Base-by-base conservation (phyloP, 2,888 invertebrate genomes). In the Drosophila kuntzei region DNA sequence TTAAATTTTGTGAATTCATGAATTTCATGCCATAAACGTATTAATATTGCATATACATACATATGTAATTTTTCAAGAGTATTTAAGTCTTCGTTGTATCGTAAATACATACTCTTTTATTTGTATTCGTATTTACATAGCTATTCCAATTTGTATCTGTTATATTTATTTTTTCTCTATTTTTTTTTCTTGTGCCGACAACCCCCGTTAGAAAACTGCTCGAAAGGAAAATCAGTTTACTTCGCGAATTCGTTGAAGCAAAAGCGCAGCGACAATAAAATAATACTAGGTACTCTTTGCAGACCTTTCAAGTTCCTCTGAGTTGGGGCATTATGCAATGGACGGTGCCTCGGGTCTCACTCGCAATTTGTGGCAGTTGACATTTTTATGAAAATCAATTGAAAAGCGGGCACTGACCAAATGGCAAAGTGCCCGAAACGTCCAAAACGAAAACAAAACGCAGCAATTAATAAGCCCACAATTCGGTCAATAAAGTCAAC, bases 381-480 rank as follows among this genome's bases (percentile, higher is more conserved):
- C 46, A 49, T 49, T 57, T 57, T 67, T 63, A 67, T 72, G 51
- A 77, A 63, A 82, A 78, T 83, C 84, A 79, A 72, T 83, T 80
- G 46, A 55, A 29, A 39, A 8, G 41, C 81, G 78, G 51, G 37
- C 77, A 87, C 69, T 80, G 49, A 65, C 65, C 76, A 53, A 60
- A 71, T 77, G 86, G 83, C 80, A 86, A 55, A 59, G 62, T 80
- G 84, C 84, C 84, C 77, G 54, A 59, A 76, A 62, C 5, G 51
- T 20, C 32, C 20, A 54, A 55, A 67, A 37, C 41, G 25, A 57
- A 60, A 57, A 44, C 54, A 68, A 64, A 73, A 71, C 60, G 65
- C 67, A 62, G 64, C 81, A 78, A 80, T 87, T 87, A 81, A 87
- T 81, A 87, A 87, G 69, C 75, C 43, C 75, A 78, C 81, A 80